Evolutionary conservation across 1,140 invertebrate species (phyloP), one percentile per base, ranked within the genome.

Genomic region (Diorhabda carinulata): DNA sequence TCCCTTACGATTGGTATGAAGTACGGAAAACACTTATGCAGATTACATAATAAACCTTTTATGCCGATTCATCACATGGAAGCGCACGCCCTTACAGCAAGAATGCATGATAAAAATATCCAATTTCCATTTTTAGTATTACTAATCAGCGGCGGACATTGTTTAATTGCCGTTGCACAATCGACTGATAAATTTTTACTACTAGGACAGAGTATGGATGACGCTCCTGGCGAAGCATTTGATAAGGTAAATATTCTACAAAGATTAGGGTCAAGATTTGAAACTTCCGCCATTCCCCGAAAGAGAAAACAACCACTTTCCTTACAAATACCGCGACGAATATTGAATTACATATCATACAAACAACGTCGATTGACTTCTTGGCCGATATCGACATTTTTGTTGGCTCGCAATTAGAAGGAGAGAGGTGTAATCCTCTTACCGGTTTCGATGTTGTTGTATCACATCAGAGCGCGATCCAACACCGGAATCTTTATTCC

Each of bases 1-100:
- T 96, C 93, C 66, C 82, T 98, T 63, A 59, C 84, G 64, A 89
- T 98, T 68, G 97, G 97, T 56, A 82, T 91, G 45, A 87, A 90
- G 65, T 95, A 96, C 89, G 94, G 92, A 2, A 93, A 92, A 78
- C 84, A 91, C 78, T 78, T 98, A 42, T 88, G 89, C 42, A 83
- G 84, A 71, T 81, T 84, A 64, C 85, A 86, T 73, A 86, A 88
- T 1, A 95, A 95, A 81, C 94, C 95, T 4, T 84, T 98, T 72
- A 95, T 99, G 78, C 95, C 96, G 0, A 93, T 99, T 75, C 97
- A 99, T 85, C 97, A 99, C 75, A 99, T 99, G 97, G 91, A 98
- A 87, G 97, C 97, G 5, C 97, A 99, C 87, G 96, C 97, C n/a
- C 81, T 98, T 65, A 96, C 91, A 40, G 88, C 87, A 9, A 84